Base-by-base conservation (phyloP, 2,113 vertebrate genomes). In the Sula dactylatra region DNA sequence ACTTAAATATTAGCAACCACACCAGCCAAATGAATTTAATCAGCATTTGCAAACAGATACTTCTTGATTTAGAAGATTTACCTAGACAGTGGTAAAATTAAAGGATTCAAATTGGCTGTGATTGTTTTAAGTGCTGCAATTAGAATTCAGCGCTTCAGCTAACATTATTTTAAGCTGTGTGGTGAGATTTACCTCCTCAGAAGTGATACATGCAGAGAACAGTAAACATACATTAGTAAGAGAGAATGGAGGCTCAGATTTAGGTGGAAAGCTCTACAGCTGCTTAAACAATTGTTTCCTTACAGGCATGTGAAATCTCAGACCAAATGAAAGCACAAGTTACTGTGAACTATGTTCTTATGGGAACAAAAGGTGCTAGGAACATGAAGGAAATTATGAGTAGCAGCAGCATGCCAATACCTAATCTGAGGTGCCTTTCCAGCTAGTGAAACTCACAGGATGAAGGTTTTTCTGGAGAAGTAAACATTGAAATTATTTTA, bases 21-120 rank as follows among this genome's bases (percentile, higher is more conserved):
- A 44, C 6, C 5, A 78, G 22, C 44, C 72, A 93, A 62, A 78
- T 71, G 5, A 96, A 70, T 83, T 67, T 77, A 93, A 47, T 56
- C 22, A 86, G 22, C 34, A 47, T 90, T 91, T 97, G 34, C 50
- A 86, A 69, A 65, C 11, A 36, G 44, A 70, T 85, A 74, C 24
- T 58, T 88, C 55, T 93, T 58, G 72, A 11, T 93, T 81, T 84
- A 84, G 64, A 94, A 72, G 29, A 88, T 84, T 94, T 84, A 81
- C 9, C 52, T 82, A 94, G 49, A 50, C 52, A 77, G 25, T 72
- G 19, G 40, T 55, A 90, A 91, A 97, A 95, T 89, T 96, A 90
- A 13, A 83, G 24, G 58, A 50, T 78, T 91, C 44, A 96, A 86
- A 61, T 64, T 82, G 40, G 8, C 26, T 74, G 10, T 55, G 72